Percentiles rank a stretch among this genome's conserved stretches.
phyloP scores from a whole-genome alignment of 2,113 vertebrate genomes.

The Chionodraco myersi region DNA sequence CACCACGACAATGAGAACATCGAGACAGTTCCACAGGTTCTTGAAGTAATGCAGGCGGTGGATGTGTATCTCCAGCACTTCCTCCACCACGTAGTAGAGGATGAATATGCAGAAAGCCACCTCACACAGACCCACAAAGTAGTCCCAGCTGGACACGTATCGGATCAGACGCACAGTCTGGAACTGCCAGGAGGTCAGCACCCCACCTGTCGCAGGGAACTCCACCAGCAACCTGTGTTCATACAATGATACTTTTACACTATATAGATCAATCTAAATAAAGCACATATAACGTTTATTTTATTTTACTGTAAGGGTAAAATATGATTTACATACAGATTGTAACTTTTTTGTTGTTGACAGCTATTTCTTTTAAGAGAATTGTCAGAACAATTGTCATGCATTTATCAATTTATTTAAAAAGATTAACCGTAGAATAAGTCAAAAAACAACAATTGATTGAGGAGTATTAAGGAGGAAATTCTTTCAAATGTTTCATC shows the following conservation, averaged over 20 bases:
- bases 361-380: no score
- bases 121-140: constrained; percentile 94
- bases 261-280: neutral
- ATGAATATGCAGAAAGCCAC: constrained; percentile 94
- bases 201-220: constrained; percentile 95
- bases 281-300: neutral
- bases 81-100: constrained; percentile 96
- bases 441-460: no score
- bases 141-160: constrained; percentile 92
- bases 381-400: no score
- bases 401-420: no score
- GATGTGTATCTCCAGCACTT: constrained; percentile 93
- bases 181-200: constrained; percentile 94
- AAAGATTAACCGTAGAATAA: no score
- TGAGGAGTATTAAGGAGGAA: no score
- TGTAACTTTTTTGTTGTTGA: no score
- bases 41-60: constrained; percentile 93
- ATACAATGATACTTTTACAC: neutral
- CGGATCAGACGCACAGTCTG: constrained; percentile 93
- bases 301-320: no score
- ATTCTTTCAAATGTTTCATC: no score
- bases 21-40: constrained; percentile 97
- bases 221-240: constrained; percentile 90
- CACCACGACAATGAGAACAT: constrained; percentile 92
- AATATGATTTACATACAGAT: no score